phyloP scores from a whole-genome alignment of 2,797 vertebrate genomes.

The Gila robusta region DNA sequence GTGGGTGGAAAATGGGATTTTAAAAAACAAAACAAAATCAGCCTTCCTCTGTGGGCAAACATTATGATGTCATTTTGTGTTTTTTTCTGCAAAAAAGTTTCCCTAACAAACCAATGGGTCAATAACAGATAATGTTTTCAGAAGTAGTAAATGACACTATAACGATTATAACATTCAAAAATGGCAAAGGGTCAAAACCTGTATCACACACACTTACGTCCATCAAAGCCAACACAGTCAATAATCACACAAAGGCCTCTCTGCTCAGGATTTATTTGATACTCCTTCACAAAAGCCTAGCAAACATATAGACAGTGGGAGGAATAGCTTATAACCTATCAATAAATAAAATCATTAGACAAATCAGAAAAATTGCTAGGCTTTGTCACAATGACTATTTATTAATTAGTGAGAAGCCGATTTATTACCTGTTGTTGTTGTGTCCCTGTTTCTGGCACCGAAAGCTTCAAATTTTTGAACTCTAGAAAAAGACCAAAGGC shows the following conservation, averaged over 20 bases:
- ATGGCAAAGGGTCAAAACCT: neutral
- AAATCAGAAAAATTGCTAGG: neutral
- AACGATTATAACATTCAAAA: neutral
- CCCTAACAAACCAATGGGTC: neutral
- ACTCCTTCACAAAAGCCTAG: conserved; percentile 71
- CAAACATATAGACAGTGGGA: conserved; percentile 32
- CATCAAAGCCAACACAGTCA: conserved; percentile 89
- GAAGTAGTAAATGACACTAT: neutral
- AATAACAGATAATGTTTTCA: neutral
- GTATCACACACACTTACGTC: conserved; percentile 78
- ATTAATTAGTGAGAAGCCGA: neutral
- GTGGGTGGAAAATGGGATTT: neutral
- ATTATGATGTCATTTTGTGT: neutral
- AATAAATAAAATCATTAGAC: neutral
- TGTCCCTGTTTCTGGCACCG: conserved; percentile 46
- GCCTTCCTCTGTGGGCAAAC: neutral
- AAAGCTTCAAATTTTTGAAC: conserved; percentile 39
- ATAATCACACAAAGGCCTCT: conserved; percentile 91
- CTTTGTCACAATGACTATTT: neutral
- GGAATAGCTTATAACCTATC: neutral
- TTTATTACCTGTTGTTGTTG: conserved; percentile 41
- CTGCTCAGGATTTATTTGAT: conserved; percentile 80
- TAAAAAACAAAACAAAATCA: no score
- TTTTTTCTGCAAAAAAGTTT: neutral
- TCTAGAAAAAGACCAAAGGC: conserved; percentile 36